Base-by-base conservation (phyloP, 2,113 vertebrate species). In the Bos taurus region DNA sequence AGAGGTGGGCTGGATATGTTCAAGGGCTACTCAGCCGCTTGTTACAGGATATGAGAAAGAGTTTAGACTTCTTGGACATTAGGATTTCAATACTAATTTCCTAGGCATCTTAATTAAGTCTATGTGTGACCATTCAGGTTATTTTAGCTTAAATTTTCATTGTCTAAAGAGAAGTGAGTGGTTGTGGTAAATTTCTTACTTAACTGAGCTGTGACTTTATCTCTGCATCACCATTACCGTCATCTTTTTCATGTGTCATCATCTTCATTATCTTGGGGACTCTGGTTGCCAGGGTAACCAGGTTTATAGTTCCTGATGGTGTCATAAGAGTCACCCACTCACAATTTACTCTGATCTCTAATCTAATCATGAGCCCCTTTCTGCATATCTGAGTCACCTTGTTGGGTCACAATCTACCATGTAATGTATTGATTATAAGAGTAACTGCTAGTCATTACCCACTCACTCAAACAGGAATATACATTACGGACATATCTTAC, bases 191-290 rank as follows among this genome's bases (percentile, higher is more conserved):
- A 54, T 88, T 81, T 96, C 48, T 86, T 92, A 84, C 59, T 54
- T 91, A 89, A 87, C 30, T 30, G 90, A 85, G 30, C 50, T 74
- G 13, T 23, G 80, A 25, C 13, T 94, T 97, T 94, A 80, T 96
- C 95, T 96, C 54, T 78, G 54, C 14, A 85, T 90, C 89, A 57
- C 56, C 46, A 33, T 85, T 64, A 93, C 23, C 1, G 1, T 93
- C 74, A 94, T 93, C n/a, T 67, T 88, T 96, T 96, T 88, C 86
- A 84, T 97, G 90, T 82, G 82, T 96, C 56, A 93, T 96, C 92
- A 91, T 81, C 82, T 93, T 89, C 11, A 11, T 97, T 94, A 94
- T 96, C 91, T 88, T 48, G 92, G 52, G 88, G 60, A 86, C 82
- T 95, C 40, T 90, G 85, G 43, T 56, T 96, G 94, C 62, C 88